Conservation (phyloP, 2,113 vertebrate genomes). For the Gulo gulo region DNA sequence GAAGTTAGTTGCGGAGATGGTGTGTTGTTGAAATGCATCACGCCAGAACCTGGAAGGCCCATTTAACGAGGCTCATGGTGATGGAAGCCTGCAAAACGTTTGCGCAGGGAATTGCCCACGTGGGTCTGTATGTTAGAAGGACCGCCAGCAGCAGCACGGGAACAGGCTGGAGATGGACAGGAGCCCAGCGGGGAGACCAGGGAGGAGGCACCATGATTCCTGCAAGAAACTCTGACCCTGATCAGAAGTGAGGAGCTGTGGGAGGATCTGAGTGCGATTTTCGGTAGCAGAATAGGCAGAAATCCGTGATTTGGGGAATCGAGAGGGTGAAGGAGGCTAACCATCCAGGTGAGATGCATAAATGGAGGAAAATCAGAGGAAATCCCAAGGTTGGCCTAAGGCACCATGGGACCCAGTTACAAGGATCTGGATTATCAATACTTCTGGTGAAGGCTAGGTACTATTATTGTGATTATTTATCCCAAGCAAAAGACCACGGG, state of each 20-base stretch:
- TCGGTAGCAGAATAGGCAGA: background rate
- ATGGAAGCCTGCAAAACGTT: background rate
- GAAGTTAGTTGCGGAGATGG: rapidly evolving
- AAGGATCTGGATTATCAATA: no score
- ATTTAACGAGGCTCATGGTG: rapidly evolving
- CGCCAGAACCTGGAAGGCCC: background rate
- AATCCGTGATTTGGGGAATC: background rate
- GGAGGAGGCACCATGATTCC: rapidly evolving
- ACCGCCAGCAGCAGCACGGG: background rate
- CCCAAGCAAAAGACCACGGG: background rate
- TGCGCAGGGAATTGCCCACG: rapidly evolving
- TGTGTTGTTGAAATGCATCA: background rate
- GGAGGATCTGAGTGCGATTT: rapidly evolving
- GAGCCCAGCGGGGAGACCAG: background rate
- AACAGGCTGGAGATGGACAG: background rate
- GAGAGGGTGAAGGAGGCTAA: no score
- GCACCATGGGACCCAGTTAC: no score
- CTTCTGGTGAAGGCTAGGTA: background rate
- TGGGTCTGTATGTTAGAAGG: background rate
- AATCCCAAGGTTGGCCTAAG: rapidly evolving
- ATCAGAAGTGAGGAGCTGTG: background rate
- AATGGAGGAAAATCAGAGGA: background rate
- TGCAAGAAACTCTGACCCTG: background rate
- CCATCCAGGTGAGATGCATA: background rate
- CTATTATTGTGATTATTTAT: background rate